These are phyloP conservation scores for Melinaea menophilus DNA, from an alignment of 2,888 invertebrate species.

Conservation along the genomic window DNA sequence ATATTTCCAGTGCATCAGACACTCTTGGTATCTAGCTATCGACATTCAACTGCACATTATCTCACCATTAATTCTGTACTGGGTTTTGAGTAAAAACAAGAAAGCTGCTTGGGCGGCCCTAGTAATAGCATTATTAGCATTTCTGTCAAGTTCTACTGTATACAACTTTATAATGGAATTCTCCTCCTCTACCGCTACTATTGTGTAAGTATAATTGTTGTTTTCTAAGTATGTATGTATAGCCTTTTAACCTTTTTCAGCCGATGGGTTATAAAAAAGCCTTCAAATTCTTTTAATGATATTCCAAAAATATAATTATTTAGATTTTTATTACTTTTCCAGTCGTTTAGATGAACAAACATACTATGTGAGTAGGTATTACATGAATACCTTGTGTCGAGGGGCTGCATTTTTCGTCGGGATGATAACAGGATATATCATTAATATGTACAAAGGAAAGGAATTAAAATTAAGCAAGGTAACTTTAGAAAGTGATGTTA, in stretches of 20 bases:
- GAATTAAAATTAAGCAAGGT: conserved; percentile 35
- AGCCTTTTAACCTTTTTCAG: neutral
- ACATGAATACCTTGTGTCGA: conserved; percentile 50
- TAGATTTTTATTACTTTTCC: conserved; percentile 13
- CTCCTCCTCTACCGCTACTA: conserved; percentile 42
- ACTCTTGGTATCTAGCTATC: conserved; percentile 49
- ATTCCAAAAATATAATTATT: no score
- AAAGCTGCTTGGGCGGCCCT: conserved; percentile 33
- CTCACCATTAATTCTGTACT: conserved; percentile 39
- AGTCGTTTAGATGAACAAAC: conserved; percentile 26
- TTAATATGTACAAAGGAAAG: conserved; percentile 53
- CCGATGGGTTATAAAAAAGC: neutral
- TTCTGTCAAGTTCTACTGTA: conserved; percentile 40
- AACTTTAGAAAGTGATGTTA: conserved; percentile 17
- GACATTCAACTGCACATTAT: conserved; percentile 41
- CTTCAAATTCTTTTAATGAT: neutral
- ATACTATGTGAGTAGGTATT: conserved; percentile 42
- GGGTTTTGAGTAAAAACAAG: conserved; percentile 34
- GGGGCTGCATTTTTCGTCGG: conserved; percentile 47
- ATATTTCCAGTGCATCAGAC: conserved; percentile 45
- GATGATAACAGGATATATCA: conserved; percentile 49
- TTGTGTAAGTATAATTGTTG: conserved; percentile 44
- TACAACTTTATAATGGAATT: conserved; percentile 57
- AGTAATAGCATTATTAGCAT: conserved; percentile 22
- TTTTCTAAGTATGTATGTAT: neutral